phyloP scores from a whole-genome alignment of 1,140 invertebrate species.

The Aradophagus sp. region DNA sequence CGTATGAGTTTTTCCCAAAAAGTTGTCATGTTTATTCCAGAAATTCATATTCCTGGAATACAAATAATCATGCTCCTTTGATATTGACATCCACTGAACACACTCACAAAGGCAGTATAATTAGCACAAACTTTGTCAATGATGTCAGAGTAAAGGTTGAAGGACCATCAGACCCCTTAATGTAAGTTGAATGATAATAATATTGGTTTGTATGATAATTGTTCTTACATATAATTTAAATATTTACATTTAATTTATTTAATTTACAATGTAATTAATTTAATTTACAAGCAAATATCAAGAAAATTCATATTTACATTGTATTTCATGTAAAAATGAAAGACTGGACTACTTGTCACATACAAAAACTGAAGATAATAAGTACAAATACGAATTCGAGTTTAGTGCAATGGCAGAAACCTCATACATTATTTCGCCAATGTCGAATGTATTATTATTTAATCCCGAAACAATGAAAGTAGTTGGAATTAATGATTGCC shows the following conservation, averaged over 20 bases:
- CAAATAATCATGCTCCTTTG: conserved; percentile 62
- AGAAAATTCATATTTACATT: too few relatives aligned
- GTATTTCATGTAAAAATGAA: too few relatives aligned
- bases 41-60: conserved; percentile 73
- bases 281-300: too few relatives aligned
- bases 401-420: conserved; percentile 77
- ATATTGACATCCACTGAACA: conserved; percentile 68
- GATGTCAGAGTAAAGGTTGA: conserved; percentile 65
- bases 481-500: conserved; percentile 82
- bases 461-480: conserved; percentile 79
- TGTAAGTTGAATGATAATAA: conserved; percentile 46
- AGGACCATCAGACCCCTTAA: conserved; percentile 44
- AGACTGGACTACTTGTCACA: conserved; percentile 68
- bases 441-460: conserved; percentile 83
- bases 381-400: conserved; percentile 75
- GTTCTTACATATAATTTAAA: too few relatives aligned
- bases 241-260: conserved; percentile 1
- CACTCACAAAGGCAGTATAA: conserved; percentile 63
- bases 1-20: conserved; percentile 84
- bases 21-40: conserved; percentile 88
- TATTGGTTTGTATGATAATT: too few relatives aligned
- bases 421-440: conserved; percentile 77
- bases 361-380: conserved; percentile 52
- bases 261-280: conserved; percentile 1
- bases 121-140: conserved; percentile 58